Conservation (phyloP, 2,797 vertebrate genomes). For the Podarcis lilfordi region DNA sequence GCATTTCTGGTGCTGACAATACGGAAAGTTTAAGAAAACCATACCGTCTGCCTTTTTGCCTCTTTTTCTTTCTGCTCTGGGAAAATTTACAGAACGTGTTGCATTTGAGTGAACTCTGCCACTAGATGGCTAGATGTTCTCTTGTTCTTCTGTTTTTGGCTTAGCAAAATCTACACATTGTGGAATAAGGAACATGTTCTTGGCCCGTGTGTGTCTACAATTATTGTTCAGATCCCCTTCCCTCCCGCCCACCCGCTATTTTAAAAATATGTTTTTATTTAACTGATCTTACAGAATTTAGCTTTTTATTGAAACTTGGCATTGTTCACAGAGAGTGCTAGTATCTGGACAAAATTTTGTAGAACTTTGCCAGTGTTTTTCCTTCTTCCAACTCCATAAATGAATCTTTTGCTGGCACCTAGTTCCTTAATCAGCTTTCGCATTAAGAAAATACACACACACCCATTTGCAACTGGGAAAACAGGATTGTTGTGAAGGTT, state of each 20-base stretch:
- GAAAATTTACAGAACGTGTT: not conserved
- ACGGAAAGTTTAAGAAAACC: not conserved
- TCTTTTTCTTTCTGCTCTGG: not conserved
- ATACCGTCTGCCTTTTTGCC: not conserved
- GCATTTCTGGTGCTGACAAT: not conserved
- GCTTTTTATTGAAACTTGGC: not conserved
- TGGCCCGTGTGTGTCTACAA: not conserved
- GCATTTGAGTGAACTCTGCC: not conserved
- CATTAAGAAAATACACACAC: not conserved
- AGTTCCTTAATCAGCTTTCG: not conserved
- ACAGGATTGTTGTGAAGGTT: not conserved
- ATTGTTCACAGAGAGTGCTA: not conserved
- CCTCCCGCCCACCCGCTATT: not conserved
- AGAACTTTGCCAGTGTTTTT: not conserved
- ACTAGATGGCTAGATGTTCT: conserved; percentile 55
- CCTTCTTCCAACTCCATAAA: not conserved
- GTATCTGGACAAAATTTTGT: not conserved
- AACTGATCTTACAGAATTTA: not conserved
- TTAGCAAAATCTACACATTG: not conserved
- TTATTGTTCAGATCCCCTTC: conserved; percentile 2
- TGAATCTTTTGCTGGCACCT: conserved; percentile 20
- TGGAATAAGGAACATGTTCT: conserved; percentile 25
- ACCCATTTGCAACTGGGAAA: not conserved
- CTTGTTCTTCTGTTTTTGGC: not conserved
- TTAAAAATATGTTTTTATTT: conserved; percentile 5